phyloP scores from a whole-genome alignment of 2,113 vertebrate genomes.

The Oryzias melastigma region DNA sequence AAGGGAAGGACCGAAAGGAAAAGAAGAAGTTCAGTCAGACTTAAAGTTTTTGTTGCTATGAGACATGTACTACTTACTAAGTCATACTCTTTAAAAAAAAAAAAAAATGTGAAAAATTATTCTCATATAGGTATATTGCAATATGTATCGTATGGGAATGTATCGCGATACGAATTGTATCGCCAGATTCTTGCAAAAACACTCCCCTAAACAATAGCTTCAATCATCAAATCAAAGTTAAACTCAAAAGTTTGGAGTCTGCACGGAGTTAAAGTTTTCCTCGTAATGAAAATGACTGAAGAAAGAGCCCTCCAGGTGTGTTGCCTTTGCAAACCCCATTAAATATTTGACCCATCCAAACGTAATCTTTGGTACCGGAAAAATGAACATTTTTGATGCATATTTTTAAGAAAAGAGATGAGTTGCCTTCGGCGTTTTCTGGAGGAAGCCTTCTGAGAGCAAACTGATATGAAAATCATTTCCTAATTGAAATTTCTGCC shows the following conservation, averaged over 20 bases:
- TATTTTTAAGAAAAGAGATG: conserved; percentile 60
- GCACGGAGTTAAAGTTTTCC: conserved; percentile 16
- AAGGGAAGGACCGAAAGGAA: too few species aligned
- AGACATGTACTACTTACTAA: too few species aligned
- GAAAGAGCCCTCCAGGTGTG: conserved; percentile 38
- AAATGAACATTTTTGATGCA: conserved; percentile 46
- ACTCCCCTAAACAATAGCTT: too few species aligned
- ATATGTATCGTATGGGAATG: too few species aligned
- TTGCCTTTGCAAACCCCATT: conserved; percentile 55
- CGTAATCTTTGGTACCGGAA: conserved; percentile 39
- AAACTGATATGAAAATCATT: conserved; percentile 63
- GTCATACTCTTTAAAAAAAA: too few species aligned
- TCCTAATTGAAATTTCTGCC: conserved; percentile 68
- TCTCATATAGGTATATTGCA: too few species aligned
- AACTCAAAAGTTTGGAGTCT: neutral
- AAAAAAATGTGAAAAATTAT: too few species aligned
- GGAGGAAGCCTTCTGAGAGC: conserved; percentile 50
- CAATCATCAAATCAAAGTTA: too few species aligned
- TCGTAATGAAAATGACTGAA: conserved; percentile 36
- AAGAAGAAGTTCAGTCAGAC: too few species aligned
- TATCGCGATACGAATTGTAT: too few species aligned
- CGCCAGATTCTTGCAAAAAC: too few species aligned
- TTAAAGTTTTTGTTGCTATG: too few species aligned
- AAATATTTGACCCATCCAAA: conserved; percentile 57
- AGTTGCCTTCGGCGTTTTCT: conserved; percentile 62